Conservation (phyloP, 2,888 invertebrate genomes). For the Eilema griseolum region DNA sequence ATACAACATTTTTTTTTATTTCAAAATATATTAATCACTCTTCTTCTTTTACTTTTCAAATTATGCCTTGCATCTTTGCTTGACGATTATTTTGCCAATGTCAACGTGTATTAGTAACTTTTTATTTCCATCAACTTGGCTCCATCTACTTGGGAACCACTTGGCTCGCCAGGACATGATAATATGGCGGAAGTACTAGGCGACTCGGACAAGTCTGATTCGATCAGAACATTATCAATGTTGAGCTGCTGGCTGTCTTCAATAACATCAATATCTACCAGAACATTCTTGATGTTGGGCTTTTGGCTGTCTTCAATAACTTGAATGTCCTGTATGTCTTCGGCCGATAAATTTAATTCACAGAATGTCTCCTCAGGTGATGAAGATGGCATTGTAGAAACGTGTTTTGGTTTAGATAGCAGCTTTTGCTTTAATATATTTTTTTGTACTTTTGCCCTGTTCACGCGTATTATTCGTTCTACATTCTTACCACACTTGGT, state of each 20-base stretch:
- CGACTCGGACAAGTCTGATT: conserved; percentile 34
- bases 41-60: too few relatives aligned
- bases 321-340: conserved; percentile 36
- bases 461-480: conserved; percentile 19
- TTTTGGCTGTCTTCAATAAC: conserved; percentile 38
- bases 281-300: conserved; percentile 38
- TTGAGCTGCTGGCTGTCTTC: conserved; percentile 34
- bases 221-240: conserved; percentile 34
- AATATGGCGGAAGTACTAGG: conserved; percentile 37
- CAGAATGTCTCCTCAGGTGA: conserved; percentile 33
- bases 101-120: conserved; percentile 30
- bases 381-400: conserved; percentile 40
- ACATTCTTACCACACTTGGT: conserved; percentile 41
- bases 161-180: conserved; percentile 40
- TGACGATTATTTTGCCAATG: conserved; percentile 25
- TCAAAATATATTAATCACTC: too few relatives aligned
- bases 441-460: conserved; percentile 25
- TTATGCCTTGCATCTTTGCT: neutral
- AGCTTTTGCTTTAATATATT: too few relatives aligned
- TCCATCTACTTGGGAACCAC: conserved; percentile 33
- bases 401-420: too few relatives aligned
- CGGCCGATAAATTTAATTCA: conserved; percentile 44
- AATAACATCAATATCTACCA: conserved; percentile 35
- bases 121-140: conserved; percentile 33
- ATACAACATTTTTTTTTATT: too few relatives aligned